Conservation (phyloP, 2,888 invertebrate genomes). For the Orthosia gracilis region DNA sequence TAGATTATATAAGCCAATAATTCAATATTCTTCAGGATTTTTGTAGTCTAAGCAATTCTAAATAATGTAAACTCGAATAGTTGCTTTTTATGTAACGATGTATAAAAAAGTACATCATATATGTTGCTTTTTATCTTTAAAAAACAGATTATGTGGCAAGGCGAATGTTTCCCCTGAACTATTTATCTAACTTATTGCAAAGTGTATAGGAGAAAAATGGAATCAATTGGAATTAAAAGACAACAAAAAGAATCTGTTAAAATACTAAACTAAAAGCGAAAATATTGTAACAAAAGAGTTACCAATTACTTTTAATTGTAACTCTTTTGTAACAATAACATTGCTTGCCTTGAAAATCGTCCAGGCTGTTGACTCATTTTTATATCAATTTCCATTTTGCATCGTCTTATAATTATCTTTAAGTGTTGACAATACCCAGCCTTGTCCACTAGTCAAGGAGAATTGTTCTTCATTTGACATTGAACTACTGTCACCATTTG, state of each 20-base stretch:
- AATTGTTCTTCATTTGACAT: constrained; percentile 70
- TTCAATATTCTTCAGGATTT: neutral
- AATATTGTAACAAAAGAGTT: no score
- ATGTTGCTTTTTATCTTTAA: neutral
- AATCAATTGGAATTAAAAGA: neutral
- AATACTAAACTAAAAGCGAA: constrained; percentile 10
- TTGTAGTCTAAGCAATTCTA: neutral
- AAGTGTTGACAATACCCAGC: constrained; percentile 59
- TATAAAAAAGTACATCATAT: no score
- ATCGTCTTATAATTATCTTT: constrained; percentile 49
- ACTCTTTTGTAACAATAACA: constrained; percentile 41
- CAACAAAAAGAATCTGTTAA: constrained; percentile 1
- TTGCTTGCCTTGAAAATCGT: constrained; percentile 45
- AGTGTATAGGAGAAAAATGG: no score
- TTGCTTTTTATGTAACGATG: neutral
- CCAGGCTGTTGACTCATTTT: constrained; percentile 25
- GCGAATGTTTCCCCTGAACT: neutral
- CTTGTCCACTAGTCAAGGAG: constrained; percentile 72
- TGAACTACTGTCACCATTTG: constrained; percentile 70
- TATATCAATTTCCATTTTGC: constrained; percentile 50
- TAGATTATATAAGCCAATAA: neutral
- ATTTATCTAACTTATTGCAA: neutral
- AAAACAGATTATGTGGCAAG: neutral
- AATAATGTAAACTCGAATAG: constrained; percentile 9
- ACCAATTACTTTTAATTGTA: neutral